phyloP scores from a whole-genome alignment of 2,113 vertebrate species.

The Fukomys damarensis region DNA sequence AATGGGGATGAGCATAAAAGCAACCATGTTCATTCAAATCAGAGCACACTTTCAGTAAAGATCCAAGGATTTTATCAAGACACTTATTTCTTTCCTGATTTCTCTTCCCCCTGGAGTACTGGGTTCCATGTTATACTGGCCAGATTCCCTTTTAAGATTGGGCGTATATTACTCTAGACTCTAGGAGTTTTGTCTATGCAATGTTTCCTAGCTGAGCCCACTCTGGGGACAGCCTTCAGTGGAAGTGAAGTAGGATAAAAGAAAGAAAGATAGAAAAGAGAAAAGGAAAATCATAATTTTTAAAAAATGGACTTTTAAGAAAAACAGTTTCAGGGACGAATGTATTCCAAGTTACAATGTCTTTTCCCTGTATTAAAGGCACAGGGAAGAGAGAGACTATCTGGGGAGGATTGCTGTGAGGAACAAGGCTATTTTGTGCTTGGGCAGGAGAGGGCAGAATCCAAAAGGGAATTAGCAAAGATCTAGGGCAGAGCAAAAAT shows the following conservation, averaged over 20 bases:
- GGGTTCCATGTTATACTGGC: fast-evolving
- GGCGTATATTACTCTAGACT: not conserved
- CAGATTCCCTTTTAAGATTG: not conserved
- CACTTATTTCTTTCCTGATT: too few species aligned
- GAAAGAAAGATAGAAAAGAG: not conserved
- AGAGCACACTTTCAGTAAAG: not conserved
- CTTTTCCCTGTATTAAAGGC: not conserved
- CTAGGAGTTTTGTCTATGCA: not conserved
- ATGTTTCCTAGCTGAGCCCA: not conserved
- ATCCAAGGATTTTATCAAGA: not conserved
- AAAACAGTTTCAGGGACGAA: not conserved
- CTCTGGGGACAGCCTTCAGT: not conserved
- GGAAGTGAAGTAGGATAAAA: not conserved
- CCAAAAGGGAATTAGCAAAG: too few species aligned
- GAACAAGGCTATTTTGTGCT: too few species aligned
- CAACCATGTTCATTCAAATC: not conserved
- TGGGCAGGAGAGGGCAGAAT: too few species aligned
- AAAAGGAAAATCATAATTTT: not conserved
- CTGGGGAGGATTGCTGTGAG: too few species aligned
- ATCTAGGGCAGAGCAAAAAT: too few species aligned
- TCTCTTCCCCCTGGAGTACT: not conserved
- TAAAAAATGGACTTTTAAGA: not conserved
- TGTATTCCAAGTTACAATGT: not conserved
- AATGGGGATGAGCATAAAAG: not conserved
- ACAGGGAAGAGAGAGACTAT: too few species aligned